phyloP scores from a whole-genome alignment of 2,113 vertebrate genomes.

The Ellobius talpinus region DNA sequence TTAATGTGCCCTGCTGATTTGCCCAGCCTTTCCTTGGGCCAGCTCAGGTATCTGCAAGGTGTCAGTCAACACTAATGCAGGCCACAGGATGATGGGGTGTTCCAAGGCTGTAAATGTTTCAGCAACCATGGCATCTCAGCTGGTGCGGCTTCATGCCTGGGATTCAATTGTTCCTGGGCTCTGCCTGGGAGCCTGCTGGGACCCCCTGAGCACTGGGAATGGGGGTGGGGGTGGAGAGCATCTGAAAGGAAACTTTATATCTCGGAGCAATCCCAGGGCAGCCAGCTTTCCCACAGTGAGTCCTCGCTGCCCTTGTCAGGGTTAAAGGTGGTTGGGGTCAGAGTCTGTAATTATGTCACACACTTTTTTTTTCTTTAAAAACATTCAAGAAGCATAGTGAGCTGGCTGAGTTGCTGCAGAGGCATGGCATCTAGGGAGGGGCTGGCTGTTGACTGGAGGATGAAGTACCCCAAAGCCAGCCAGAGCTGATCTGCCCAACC shows the following conservation, averaged over 20 bases:
- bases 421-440: background rate
- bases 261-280: background rate
- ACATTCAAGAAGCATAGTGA: conserved; percentile 32
- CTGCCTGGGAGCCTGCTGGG: background rate
- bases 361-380: conserved; percentile 59
- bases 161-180: background rate
- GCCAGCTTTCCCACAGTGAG: conserved; percentile 18
- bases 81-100: background rate
- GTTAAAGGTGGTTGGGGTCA: conserved; percentile 71
- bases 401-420: conserved; percentile 2
- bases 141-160: background rate
- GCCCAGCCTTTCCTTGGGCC: background rate
- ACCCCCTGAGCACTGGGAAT: background rate
- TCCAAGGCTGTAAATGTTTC: conserved; percentile 23
- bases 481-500: background rate
- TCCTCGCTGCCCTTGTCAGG: conserved; percentile 33
- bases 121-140: background rate
- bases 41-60: background rate
- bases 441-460: background rate
- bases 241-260: conserved; percentile 54
- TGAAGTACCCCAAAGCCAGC: background rate
- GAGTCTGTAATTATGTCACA: conserved; percentile 65
- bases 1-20: background rate
- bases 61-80: background rate
- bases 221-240: background rate